Evolutionary conservation across 2,797 vertebrate genomes (phyloP).

Genomic region (Meda fulgida): DNA sequence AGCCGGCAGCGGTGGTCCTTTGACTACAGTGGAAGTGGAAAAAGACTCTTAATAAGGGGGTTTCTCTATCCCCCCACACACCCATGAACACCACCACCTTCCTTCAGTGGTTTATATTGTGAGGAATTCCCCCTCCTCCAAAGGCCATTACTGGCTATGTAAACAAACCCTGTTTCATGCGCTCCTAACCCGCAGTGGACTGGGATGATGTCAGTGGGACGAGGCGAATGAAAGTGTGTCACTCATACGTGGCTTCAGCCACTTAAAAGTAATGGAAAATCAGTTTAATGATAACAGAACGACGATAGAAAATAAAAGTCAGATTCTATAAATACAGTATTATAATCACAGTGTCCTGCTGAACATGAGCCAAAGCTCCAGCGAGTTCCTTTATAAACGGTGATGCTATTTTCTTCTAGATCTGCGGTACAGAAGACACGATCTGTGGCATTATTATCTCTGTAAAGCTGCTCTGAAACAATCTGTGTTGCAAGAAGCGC

Average conservation of each 20-base stretch:
- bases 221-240: conserved; percentile 48
- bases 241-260: conserved; percentile 9
- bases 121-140: conserved; percentile 76
- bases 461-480: no score
- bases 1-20: conserved; percentile 63
- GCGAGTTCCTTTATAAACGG: no score
- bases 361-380: neutral
- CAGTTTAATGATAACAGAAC: neutral
- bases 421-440: no score
- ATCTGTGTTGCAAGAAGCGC: no score
- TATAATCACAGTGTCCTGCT: neutral
- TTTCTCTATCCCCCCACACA: conserved; percentile 65
- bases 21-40: conserved; percentile 69
- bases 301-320: neutral
- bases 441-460: no score
- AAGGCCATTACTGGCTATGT: conserved; percentile 70
- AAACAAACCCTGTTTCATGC: conserved; percentile 61
- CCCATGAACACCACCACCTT: conserved; percentile 63
- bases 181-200: conserved; percentile 58
- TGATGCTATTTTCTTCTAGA: no score
- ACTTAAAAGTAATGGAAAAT: conserved; percentile 23
- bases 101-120: conserved; percentile 65
- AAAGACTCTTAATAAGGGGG: conserved; percentile 74
- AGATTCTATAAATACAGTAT: neutral
- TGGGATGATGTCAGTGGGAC: conserved; percentile 69